Conservation (phyloP, 2,113 vertebrate species). For the Etia nguti region DNA sequence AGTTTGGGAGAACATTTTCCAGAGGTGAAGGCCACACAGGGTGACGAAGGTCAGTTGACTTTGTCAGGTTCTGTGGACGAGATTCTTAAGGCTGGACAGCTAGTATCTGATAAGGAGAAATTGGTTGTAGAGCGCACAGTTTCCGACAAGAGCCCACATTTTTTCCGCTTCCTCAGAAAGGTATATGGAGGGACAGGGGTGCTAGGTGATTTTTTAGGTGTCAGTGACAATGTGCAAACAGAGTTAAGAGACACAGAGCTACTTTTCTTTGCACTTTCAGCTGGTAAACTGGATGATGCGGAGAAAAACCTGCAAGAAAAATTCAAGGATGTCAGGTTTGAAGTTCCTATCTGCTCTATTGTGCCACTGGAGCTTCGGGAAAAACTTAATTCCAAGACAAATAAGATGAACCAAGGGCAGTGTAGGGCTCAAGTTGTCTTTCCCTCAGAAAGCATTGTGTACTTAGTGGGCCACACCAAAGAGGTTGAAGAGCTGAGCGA, state of each 20-base stretch:
- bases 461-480: slow-evolving; percentile 20
- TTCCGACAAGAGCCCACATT: neutral
- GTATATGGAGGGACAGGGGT: neutral
- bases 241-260: slow-evolving; percentile 42
- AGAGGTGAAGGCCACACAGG: neutral
- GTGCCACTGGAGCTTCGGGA: neutral
- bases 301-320: neutral
- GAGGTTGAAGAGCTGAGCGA: slow-evolving; percentile 30
- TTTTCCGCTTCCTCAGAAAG: slow-evolving; percentile 37
- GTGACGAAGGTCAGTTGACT: slow-evolving; percentile 11
- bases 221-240: slow-evolving; percentile 2
- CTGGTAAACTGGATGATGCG: neutral
- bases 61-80: slow-evolving; percentile 30
- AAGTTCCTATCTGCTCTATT: neutral
- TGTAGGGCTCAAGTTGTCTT: neutral
- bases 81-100: slow-evolving; percentile 12
- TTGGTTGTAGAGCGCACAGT: slow-evolving; percentile 12
- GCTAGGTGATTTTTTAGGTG: slow-evolving; percentile 11
- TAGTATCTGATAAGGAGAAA: neutral
- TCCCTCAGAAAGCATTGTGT: neutral
- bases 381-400: neutral
- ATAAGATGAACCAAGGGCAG: slow-evolving; percentile 6
- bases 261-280: slow-evolving; percentile 13
- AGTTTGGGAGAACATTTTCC: slow-evolving; percentile 4
- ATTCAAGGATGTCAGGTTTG: slow-evolving; percentile 21